Evolutionary conservation across 2,113 vertebrate species (phyloP).

Genomic region (Sapayoa aenigma): DNA sequence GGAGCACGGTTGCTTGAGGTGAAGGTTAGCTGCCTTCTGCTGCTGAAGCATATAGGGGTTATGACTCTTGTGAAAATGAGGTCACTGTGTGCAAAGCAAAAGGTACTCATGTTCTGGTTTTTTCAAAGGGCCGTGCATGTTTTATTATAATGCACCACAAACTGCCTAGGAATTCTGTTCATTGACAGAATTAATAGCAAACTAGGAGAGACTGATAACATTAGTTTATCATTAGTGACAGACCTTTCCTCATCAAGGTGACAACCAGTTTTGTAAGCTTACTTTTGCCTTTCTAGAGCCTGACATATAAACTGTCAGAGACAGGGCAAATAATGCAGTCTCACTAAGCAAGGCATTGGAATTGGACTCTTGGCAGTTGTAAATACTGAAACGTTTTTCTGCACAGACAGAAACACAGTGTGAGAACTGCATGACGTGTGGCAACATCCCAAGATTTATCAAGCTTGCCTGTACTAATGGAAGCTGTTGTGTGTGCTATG

Average conservation of each 20-base stretch:
- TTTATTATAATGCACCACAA: neutral
- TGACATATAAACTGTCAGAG: constrained; percentile 72
- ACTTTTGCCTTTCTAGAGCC: constrained; percentile 63
- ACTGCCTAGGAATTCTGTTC: constrained; percentile 26
- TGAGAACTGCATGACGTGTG: constrained; percentile 53
- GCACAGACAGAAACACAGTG: constrained; percentile 41
- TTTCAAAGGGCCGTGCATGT: neutral
- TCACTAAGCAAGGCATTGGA: constrained; percentile 58
- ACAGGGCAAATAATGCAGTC: constrained; percentile 65
- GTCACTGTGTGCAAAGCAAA: neutral
- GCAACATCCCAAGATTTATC: constrained; percentile 66
- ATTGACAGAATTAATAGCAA: constrained; percentile 39
- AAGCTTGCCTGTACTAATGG: constrained; percentile 53
- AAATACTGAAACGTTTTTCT: constrained; percentile 68
- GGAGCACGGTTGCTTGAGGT: neutral
- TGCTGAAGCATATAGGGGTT: neutral
- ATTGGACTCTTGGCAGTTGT: constrained; percentile 64
- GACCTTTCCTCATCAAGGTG: constrained; percentile 64
- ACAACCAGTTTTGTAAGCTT: constrained; percentile 73
- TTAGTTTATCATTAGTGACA: constrained; percentile 68
- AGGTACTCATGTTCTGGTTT: neutral
- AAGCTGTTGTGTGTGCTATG: constrained; percentile 61
- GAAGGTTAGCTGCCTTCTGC: neutral
- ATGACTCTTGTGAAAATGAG: neutral
- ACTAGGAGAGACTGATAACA: constrained; percentile 59